Evolutionary conservation across 2,113 vertebrate genomes (phyloP).

Genomic region (Anoura caudifer): DNA sequence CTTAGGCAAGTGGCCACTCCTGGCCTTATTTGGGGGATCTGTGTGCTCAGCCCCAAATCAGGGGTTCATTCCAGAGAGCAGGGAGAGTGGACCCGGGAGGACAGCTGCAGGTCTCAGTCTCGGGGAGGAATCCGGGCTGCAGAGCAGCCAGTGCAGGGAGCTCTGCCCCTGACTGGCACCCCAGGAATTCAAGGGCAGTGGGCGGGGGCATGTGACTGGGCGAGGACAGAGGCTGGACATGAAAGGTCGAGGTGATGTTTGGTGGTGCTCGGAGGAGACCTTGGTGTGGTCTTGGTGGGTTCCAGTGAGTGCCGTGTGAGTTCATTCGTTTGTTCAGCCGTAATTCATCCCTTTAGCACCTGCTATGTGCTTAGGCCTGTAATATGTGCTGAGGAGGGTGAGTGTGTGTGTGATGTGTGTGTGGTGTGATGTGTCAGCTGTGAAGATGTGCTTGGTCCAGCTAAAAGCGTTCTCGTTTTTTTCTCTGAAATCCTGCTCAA

Average conservation of each 20-base stretch:
- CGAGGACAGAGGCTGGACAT: neutral
- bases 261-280: neutral
- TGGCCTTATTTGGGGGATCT: neutral
- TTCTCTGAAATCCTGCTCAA: neutral
- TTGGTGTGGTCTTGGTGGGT: neutral
- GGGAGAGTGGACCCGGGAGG: neutral
- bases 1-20: neutral
- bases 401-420: neutral
- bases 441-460: neutral
- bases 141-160: neutral
- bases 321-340: neutral
- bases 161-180: accelerated
- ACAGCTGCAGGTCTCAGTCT: neutral
- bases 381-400: neutral
- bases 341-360: neutral
- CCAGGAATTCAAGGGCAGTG: neutral
- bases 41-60: neutral
- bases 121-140: neutral
- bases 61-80: neutral
- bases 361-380: neutral
- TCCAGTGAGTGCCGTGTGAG: neutral
- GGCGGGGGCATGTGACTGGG: neutral
- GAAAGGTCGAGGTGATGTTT: neutral
- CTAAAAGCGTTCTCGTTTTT: neutral
- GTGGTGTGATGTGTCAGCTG: neutral